These are phyloP conservation scores for Ginglymostoma cirratum DNA, from an alignment of 2,113 vertebrate genomes.

Conservation along the genomic window DNA sequence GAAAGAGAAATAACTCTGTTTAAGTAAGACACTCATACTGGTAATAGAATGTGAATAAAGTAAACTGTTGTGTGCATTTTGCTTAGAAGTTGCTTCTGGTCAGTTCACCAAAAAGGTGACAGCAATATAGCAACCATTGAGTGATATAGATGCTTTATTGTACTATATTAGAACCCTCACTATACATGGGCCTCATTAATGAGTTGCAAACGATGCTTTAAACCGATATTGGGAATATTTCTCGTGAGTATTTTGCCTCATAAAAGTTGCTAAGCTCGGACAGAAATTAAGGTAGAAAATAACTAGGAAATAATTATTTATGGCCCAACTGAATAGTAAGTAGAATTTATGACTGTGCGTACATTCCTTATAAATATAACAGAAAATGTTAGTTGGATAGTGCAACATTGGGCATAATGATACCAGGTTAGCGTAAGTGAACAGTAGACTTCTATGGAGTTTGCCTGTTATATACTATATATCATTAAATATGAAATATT, in stretches of 20 bases:
- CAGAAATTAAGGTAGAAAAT: background rate
- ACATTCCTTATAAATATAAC: background rate
- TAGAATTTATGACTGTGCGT: background rate
- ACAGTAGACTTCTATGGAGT: background rate
- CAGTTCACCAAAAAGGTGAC: background rate
- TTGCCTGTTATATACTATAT: background rate
- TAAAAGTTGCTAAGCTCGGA: background rate
- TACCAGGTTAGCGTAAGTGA: no score
- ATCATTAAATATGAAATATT: background rate
- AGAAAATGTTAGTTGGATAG: background rate
- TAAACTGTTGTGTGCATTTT: slow-evolving; percentile 11
- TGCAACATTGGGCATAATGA: background rate
- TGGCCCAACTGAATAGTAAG: background rate
- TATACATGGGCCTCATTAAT: background rate
- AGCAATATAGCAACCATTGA: background rate
- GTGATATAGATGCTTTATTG: background rate
- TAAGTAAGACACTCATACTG: background rate
- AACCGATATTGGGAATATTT: background rate
- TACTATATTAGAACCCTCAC: background rate
- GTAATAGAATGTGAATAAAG: background rate
- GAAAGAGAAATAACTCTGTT: background rate
- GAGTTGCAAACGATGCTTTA: background rate
- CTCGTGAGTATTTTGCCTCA: background rate
- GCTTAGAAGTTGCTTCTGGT: background rate
- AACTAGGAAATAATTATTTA: background rate